Evolutionary conservation across 2,113 vertebrate species (phyloP).

Genomic region (Dipodomys ordii): DNA sequence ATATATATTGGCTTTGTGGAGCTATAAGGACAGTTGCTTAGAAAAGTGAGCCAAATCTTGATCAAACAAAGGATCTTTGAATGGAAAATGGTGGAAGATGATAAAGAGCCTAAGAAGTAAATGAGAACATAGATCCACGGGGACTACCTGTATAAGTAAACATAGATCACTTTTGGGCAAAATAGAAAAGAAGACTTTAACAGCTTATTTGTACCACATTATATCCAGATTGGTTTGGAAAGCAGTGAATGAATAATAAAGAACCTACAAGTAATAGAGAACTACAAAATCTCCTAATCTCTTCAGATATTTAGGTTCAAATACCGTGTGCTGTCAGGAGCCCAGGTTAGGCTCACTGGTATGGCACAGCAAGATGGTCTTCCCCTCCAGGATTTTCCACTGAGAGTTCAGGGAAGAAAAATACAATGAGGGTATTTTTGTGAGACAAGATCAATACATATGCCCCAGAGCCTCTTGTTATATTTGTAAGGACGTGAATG

Average conservation of each 20-base stretch:
- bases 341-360: neutral
- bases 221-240: constrained; percentile 16
- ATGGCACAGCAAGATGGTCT: neutral
- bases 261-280: neutral
- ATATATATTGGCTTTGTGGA: neutral
- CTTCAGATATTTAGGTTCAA: constrained; percentile 17
- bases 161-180: neutral
- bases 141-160: neutral
- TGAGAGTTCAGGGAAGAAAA: neutral
- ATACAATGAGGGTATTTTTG: neutral
- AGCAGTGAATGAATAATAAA: neutral
- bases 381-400: neutral
- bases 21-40: neutral
- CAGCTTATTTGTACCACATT: neutral
- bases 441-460: neutral
- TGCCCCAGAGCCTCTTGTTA: neutral
- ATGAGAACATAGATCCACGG: neutral
- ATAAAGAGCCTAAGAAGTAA: neutral
- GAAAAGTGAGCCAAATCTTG: neutral
- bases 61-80: neutral
- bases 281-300: neutral
- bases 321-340: neutral
- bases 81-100: no score
- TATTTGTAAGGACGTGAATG: neutral
- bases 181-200: neutral